Conservation (phyloP, 2,113 vertebrate species). For the Gopherus flavomarginatus region DNA sequence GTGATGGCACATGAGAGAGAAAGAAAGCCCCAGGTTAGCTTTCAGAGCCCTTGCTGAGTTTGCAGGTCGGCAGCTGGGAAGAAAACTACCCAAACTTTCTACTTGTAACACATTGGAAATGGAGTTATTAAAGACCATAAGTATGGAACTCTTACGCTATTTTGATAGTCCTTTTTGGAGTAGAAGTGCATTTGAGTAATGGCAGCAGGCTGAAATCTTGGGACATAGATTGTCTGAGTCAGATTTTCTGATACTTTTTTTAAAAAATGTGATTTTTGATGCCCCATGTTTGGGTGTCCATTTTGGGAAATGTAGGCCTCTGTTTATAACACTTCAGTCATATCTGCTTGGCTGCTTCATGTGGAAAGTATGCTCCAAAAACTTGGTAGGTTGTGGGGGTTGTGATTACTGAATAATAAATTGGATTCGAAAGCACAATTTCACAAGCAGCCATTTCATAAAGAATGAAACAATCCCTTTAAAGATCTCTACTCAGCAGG, state of each 20-base stretch:
- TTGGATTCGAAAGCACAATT: constrained; percentile 11
- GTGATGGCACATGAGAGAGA: accelerated
- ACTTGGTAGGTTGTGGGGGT: background rate
- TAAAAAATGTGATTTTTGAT: background rate
- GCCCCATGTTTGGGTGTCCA: background rate
- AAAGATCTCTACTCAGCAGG: constrained; percentile 29
- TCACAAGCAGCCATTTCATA: background rate
- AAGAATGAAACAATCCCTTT: background rate
- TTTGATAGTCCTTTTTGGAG: background rate
- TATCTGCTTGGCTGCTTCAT: background rate
- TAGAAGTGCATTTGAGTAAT: background rate
- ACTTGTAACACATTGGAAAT: background rate
- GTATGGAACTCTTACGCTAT: accelerated
- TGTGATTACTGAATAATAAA: background rate
- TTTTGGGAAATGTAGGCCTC: background rate
- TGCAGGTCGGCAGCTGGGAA: background rate
- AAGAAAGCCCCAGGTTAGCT: accelerated
- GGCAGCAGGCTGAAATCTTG: background rate
- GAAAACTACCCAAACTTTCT: background rate
- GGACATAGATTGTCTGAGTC: background rate
- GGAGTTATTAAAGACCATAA: background rate
- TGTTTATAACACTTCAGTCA: background rate
- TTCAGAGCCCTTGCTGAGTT: background rate
- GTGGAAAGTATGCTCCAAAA: background rate
- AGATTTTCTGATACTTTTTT: background rate